phyloP scores from a whole-genome alignment of 2,888 invertebrate species.

The Bellardia pandia region DNA sequence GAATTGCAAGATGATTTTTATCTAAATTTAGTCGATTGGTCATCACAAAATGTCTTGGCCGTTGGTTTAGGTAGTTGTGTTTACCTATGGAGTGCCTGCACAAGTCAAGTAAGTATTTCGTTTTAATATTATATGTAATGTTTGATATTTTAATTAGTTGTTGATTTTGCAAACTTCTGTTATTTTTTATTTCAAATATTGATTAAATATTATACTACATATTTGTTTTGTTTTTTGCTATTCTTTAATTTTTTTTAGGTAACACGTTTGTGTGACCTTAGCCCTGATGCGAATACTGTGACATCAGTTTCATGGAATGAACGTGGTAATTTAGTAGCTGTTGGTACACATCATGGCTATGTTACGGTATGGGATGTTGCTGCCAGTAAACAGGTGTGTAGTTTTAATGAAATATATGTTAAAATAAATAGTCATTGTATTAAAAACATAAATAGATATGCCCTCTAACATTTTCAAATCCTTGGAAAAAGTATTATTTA shows the following conservation, averaged over 20 bases:
- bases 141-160: conserved; percentile 51
- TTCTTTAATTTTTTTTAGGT: conserved; percentile 85
- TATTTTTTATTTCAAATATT: conserved; percentile 52
- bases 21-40: conserved; percentile 99
- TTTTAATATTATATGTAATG: conserved; percentile 12
- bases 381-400: conserved; percentile 91
- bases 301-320: conserved; percentile 99
- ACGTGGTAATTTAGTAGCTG: conserved; percentile 97
- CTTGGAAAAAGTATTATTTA: no score
- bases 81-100: conserved; percentile 99
- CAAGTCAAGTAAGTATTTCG: conserved; percentile 90
- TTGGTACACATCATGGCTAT: conserved; percentile 98
- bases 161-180: conserved; percentile 59
- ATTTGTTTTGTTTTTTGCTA: conserved; percentile 35
- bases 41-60: conserved; percentile 98
- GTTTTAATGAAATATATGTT: not conserved
- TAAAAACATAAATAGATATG: no score
- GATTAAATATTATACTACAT: conserved; percentile 9
- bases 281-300: conserved; percentile 96
- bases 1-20: conserved; percentile 97
- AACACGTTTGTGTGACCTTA: conserved; percentile 97
- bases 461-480: no score
- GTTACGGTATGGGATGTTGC: conserved; percentile 99
- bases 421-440: no score
- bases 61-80: conserved; percentile 99